Conservation (phyloP, 2,888 invertebrate genomes). For the Calliscelio sp. region DNA sequence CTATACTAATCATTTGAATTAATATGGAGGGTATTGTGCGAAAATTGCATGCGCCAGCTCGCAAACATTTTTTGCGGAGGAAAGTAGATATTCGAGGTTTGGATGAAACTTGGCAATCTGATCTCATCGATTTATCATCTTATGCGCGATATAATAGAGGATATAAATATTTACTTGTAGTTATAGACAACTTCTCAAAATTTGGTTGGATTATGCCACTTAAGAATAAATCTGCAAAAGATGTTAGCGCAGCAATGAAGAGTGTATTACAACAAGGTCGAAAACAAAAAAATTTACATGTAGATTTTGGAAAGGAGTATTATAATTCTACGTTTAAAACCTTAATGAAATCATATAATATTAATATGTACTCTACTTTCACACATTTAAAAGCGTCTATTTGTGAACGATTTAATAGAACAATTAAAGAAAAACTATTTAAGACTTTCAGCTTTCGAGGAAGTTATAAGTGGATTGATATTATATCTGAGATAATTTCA, state of each 20-base stretch:
- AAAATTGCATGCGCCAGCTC: constrained; percentile 83
- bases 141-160: constrained; percentile 69
- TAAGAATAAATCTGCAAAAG: constrained; percentile 55
- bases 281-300: constrained; percentile 48
- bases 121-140: constrained; percentile 51
- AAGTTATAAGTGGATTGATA: background rate
- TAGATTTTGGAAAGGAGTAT: constrained; percentile 75
- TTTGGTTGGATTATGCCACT: constrained; percentile 69
- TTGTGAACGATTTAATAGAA: background rate
- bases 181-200: constrained; percentile 75
- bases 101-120: constrained; percentile 72
- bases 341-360: constrained; percentile 30
- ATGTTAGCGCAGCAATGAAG: background rate
- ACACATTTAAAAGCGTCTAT: constrained; percentile 64
- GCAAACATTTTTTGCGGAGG: constrained; percentile 82
- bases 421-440: constrained; percentile 65
- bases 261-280: background rate
- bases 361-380: constrained; percentile 74
- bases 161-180: constrained; percentile 80
- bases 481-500: constrained; percentile 45
- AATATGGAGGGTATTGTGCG: constrained; percentile 70
- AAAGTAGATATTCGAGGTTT: constrained; percentile 81
- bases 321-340: constrained; percentile 69
- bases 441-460: background rate
- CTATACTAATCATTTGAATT: too few species aligned